Conservation (phyloP, 2,888 invertebrate genomes). For the Torymus auratus region DNA sequence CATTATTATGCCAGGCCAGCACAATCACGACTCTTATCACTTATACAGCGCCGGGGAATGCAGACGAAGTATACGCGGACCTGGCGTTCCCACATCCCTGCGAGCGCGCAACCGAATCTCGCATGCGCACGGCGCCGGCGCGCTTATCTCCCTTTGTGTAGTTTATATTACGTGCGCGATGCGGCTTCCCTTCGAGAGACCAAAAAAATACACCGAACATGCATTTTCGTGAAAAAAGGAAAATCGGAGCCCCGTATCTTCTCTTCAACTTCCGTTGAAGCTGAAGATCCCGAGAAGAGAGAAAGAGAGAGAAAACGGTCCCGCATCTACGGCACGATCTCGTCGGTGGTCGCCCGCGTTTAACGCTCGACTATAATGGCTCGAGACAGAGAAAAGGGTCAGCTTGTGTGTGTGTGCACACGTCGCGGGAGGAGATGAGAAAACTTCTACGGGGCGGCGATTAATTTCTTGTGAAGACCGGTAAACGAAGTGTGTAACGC, state of each 20-base stretch:
- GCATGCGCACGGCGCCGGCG: background rate
- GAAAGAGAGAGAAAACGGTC: background rate
- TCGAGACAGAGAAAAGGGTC: constrained; percentile 2
- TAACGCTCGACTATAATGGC: background rate
- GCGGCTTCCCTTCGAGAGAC: constrained; percentile 10
- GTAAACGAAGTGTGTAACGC: constrained; percentile 32
- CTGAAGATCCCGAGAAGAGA: background rate
- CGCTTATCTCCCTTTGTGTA: constrained; percentile 34
- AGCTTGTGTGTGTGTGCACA: background rate
- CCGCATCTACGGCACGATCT: constrained; percentile 20
- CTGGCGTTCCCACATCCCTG: too few species aligned
- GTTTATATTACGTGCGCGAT: constrained; percentile 27
- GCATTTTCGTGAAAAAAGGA: constrained; percentile 1
- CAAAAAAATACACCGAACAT: constrained; percentile 4
- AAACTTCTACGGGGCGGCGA: background rate
- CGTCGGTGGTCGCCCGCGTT: background rate
- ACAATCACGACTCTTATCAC: too few species aligned
- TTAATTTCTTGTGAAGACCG: constrained; percentile 28
- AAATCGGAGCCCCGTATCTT: background rate
- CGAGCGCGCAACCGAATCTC: too few species aligned
- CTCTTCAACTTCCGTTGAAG: constrained; percentile 40
- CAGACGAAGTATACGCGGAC: too few species aligned
- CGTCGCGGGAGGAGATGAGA: too few species aligned
- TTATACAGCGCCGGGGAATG: too few species aligned
- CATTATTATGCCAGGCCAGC: too few species aligned